Evolutionary conservation across 2,888 invertebrate species (phyloP), one percentile per base, ranked within the genome.

Genomic region (Stictocephala bisonia): DNA sequence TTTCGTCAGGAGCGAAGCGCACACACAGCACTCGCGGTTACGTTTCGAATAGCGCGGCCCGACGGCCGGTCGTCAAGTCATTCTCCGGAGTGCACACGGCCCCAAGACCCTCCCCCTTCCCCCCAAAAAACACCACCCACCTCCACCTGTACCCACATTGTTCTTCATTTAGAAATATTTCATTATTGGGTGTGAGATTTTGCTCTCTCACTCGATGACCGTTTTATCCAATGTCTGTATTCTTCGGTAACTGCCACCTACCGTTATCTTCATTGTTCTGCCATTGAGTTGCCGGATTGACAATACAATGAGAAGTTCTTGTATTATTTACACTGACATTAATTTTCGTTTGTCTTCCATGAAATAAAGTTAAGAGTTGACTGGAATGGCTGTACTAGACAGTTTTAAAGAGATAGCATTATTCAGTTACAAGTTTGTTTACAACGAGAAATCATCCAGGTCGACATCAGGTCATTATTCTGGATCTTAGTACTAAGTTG

Each of bases 151-250:
- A 15, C 53, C 70, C 56, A 44, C 56, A 69, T 69, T 69, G 69
- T 69, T 69, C 69, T 69, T 69, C 69, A 69, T 69, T 69, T 69
- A 69, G 69, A 69, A 68, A 26, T 53, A 35, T 53, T 69, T 53
- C 69, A 31, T 69, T 69, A 69, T 69, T 69, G 69, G 69, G 53
- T 69, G 40, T 51, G 24, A 44, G 44, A 44, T 66, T 66, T 66
- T 41, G 9, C 4, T 15, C 11, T 11, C 13, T 15, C n/a, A n/a
- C 3, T 18, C 3, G 44, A 44, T 44, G 3, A 18, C 11, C n/a
- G n/a, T 18, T 44, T 18, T 3, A 44, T 3, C 11, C 35, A 35
- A 11, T 7, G 9, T 11, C 9, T 35, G 35, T 7, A 35, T 35
- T 35, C 9, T 35, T 35, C 11, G 7, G 35, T 35, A 35, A 11